phyloP scores from a whole-genome alignment of 2,888 invertebrate species.

The Pseudococcus longispinus region DNA sequence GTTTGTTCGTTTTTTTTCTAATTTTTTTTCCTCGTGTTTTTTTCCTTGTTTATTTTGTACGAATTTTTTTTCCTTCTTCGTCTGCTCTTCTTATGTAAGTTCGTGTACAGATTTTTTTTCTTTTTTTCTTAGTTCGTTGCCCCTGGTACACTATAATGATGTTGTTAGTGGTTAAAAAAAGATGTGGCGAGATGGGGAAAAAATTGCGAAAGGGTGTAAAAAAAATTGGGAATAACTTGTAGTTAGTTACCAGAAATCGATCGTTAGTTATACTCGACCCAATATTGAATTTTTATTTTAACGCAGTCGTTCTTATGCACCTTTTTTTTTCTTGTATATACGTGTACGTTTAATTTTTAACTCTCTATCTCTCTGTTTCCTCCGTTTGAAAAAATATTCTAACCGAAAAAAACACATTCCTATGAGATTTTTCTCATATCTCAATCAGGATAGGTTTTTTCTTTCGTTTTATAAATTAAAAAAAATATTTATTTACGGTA shows the following conservation, averaged over 20 bases:
- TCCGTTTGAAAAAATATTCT: neutral
- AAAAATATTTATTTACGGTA: slow-evolving; percentile 6
- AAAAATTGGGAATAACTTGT: neutral
- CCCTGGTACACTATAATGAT: neutral
- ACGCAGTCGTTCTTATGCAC: neutral
- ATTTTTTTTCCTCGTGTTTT: neutral
- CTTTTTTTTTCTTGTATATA: neutral
- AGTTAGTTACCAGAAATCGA: slow-evolving; percentile 38
- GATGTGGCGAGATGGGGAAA: neutral
- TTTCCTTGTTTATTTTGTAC: slow-evolving; percentile 33
- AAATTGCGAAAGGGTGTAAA: neutral
- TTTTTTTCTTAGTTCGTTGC: slow-evolving; percentile 45
- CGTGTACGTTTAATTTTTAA: slow-evolving; percentile 9
- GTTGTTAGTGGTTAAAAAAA: neutral
- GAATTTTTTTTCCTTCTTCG: slow-evolving; percentile 11
- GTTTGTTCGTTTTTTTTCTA: neutral
- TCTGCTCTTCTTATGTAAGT: slow-evolving; percentile 14
- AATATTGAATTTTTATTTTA: slow-evolving; percentile 7
- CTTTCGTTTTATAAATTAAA: neutral
- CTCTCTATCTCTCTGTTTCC: neutral
- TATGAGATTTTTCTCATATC: neutral
- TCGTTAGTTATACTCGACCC: slow-evolving; percentile 8
- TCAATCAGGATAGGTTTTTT: neutral
- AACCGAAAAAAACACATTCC: slow-evolving; percentile 1
- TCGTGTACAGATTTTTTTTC: neutral